Percentiles rank a stretch among this genome's conserved stretches.
phyloP scores from a whole-genome alignment of 1,140 invertebrate species.

The Formica exsecta region DNA sequence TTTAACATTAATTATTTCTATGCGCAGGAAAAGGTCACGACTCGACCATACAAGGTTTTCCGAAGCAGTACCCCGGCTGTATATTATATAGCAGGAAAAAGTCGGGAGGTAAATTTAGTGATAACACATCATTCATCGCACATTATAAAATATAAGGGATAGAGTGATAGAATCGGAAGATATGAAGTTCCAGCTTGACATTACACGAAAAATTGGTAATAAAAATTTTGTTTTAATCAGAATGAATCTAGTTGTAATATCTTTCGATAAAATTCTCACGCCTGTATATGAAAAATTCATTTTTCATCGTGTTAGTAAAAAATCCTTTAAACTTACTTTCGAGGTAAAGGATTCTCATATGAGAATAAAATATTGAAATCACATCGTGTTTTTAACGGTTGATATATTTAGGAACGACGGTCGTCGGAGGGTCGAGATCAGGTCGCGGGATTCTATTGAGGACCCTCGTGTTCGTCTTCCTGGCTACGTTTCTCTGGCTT shows the following conservation, averaged over 20 bases:
- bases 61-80: conserved; percentile 72
- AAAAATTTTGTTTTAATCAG: neutral
- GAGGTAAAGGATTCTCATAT: neutral
- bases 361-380: neutral
- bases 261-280: neutral
- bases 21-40: conserved; percentile 70
- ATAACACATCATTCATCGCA: neutral
- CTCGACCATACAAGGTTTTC: conserved; percentile 62
- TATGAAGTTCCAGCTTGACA: neutral
- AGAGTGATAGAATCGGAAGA: neutral
- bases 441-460: conserved; percentile 87
- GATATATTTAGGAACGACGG: conserved; percentile 76
- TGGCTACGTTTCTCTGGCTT: conserved; percentile 90
- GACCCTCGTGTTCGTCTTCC: conserved; percentile 88
- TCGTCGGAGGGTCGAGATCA: conserved; percentile 80
- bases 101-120: conserved; percentile 68
- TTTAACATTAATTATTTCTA: conserved; percentile 33
- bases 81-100: conserved; percentile 76
- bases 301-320: neutral
- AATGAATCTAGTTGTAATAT: neutral
- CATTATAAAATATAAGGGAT: conserved; percentile 9
- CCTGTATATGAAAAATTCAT: neutral
- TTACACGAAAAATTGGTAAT: neutral
- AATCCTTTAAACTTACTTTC: conserved; percentile 27
- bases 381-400: neutral